Evolutionary conservation across 2,888 invertebrate genomes (phyloP), one percentile per base, ranked within the genome.

Genomic region (Loripinus fragilis): DNA sequence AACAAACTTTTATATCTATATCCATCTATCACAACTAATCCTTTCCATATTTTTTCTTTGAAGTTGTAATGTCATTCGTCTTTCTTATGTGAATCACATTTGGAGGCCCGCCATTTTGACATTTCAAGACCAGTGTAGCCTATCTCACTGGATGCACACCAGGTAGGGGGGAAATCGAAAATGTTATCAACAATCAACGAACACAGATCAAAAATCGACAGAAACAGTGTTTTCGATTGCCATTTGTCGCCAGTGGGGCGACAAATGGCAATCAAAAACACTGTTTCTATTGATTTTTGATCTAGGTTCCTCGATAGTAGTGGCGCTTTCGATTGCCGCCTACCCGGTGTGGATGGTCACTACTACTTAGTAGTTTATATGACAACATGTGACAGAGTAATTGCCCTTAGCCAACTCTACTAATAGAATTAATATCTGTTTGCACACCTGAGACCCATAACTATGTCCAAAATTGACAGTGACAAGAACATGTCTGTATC

Each of bases 31-130:
- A 52, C 25, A 7, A 52, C 33, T 7, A n/a, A 38, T 8, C 38
- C 60, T 60, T 60, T 33, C 33, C 3, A 30, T 60, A 60, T 60
- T 60, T 30, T n/a, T 60, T 60, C 60, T 60, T 60, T 60, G 60
- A 60, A 33, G 60, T 60, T 60, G 33, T 60, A 12, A 30, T 33
- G 33, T 60, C 60, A 60, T 60, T 33, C 8, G 23, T 60, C 60
- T 33, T 33, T 60, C 60, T 20, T 17, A 5, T 30, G 33, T 7
- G 60, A 60, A 33, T 60, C 45, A 45, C 45, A 45, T 20, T 45
- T 45, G 45, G 45, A 8, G 3, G 45, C 2, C 45, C 20, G 45
- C 45, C 45, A 45, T 20, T 45, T 45, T 45, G 20, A 45, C 45
- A 45, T 20, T 45, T 3, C 17, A 45, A 20, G 45, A 3, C 45